Evolutionary conservation across 1,140 invertebrate genomes (phyloP).

Genomic region (Tetramorium alpestre): DNA sequence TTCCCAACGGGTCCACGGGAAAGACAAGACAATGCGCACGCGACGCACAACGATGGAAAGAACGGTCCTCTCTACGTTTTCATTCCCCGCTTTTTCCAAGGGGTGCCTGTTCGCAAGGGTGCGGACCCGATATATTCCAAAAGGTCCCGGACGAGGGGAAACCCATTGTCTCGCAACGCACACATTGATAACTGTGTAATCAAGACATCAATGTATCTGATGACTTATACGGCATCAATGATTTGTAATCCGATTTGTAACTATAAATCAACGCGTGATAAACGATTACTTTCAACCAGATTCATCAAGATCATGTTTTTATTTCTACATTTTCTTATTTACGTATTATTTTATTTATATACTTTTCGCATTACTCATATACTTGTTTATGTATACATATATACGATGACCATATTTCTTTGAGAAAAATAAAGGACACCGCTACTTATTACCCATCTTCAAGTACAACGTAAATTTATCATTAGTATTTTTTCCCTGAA

Average conservation of each 20-base stretch:
- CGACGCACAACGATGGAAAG: constrained; percentile 20
- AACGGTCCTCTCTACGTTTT: constrained; percentile 20
- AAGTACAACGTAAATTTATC: too few relatives aligned
- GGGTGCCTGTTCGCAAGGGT: background rate
- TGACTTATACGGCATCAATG: background rate
- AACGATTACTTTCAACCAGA: background rate
- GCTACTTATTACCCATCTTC: too few relatives aligned
- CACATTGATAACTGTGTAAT: constrained; percentile 21
- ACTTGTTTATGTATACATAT: background rate
- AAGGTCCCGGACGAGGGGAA: background rate
- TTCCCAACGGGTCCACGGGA: background rate
- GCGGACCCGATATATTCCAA: background rate
- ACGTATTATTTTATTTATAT: background rate
- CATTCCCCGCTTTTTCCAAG: constrained; percentile 23
- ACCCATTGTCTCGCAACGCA: constrained; percentile 8
- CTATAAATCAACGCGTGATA: background rate
- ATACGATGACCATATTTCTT: too few relatives aligned
- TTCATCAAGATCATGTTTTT: background rate
- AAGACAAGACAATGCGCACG: constrained; percentile 25
- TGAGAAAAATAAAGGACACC: too few relatives aligned
- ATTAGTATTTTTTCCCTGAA: too few relatives aligned
- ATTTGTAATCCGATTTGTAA: constrained; percentile 8
- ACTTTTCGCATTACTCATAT: background rate
- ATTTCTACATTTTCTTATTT: background rate
- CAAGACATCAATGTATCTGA: background rate